Base-by-base conservation (phyloP, 2,888 invertebrate species). In the Tachystola acroxantha region DNA sequence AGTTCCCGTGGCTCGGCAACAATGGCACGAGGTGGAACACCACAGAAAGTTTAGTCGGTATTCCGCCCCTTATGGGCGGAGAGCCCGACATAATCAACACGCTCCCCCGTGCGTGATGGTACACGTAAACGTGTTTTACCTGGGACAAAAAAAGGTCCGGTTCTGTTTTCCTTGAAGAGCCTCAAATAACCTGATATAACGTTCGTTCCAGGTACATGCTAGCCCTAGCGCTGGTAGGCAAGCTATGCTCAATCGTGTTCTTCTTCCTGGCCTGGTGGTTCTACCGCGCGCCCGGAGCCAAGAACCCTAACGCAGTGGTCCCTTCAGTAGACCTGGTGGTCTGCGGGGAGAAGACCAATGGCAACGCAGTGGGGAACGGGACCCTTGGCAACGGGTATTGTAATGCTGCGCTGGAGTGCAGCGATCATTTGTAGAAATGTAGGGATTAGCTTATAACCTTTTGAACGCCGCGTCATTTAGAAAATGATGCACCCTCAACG, bases 231-330 rank as follows among this genome's bases (percentile, higher is more conserved):
- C 70, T 94, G 37, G 87, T 91, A 19, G 93, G 92, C 9, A 94
- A 94, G 72, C 77, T 90, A 3, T 89, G 92, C 34, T 93, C 94
- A 0, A 72, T 92, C 0, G 57, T 92, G 0, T 93, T 93, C 79
- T 94, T 93, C 78, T 89, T 92, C 72, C 77, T 91, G 25, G 93
- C 94, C 34, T 92, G 93, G 92, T 90, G 92, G 89, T 91, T 90
- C 63, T 94, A 94, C 75, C 89, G 91, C 34, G 91, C 92, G 11
- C 92, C 93, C 0, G 84, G 87, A 4, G 64, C 67, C 12, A 71
- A 70, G 56, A 67, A 50, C 39, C 50, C 63, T 27, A 77, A 77
- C 56, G 78, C 79, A 2, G 64, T 77, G 6, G 70, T 69, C 0
- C 81, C 82, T 0, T 74, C 82, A 1, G 66, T 75, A 10, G 81